Base-by-base conservation (phyloP, 2,113 vertebrate genomes). In the Sciurus niger region DNA sequence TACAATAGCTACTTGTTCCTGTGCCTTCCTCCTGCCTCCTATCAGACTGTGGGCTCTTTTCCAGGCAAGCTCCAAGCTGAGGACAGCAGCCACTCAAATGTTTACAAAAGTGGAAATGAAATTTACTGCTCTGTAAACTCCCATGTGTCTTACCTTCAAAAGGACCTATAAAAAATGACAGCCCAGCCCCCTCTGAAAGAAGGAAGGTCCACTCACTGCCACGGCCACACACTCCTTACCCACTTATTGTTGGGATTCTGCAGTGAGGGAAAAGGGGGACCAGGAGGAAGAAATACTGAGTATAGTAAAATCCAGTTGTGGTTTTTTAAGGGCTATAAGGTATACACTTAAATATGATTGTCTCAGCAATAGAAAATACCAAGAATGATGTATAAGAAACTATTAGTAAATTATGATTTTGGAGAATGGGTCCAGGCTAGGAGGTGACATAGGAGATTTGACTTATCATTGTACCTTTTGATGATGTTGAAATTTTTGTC, bases 1-100 rank as follows among this genome's bases (percentile, higher is more conserved):
- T 40, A 85, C 37, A 88, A 94, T 30, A 89, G 53, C 53, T 93
- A 6, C 86, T 96, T 96, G 89, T 91, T 89, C 86, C 74, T 80
- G 48, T 17, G 22, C 73, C 85, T 65, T 87, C 78, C 43, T 70
- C 43, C 53, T 40, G 48, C 88, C 46, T 84, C 73, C 80, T 30
- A 37, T 22, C 51, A 84, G 48, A 84, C 51, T 30, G 40, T 37
- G 14, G 90, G 63, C 73, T 92, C 91, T 96, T 89, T 85, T 93
- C 32, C 28, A 22, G 34, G 73, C 11, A 70, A 86, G 60, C 51
- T 70, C 53, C 79, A 72, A 6, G 2, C 34, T 12, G 46, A 91
- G 51, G 43, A 94, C 11, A 73, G 48, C 12, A n/a, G 93, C 63
- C 37, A 51, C 34, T 84, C 86, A 79, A 78, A 76, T 78, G 55